Conservation (phyloP, 2,888 invertebrate genomes). For the Drosophila paucipuncta region DNA sequence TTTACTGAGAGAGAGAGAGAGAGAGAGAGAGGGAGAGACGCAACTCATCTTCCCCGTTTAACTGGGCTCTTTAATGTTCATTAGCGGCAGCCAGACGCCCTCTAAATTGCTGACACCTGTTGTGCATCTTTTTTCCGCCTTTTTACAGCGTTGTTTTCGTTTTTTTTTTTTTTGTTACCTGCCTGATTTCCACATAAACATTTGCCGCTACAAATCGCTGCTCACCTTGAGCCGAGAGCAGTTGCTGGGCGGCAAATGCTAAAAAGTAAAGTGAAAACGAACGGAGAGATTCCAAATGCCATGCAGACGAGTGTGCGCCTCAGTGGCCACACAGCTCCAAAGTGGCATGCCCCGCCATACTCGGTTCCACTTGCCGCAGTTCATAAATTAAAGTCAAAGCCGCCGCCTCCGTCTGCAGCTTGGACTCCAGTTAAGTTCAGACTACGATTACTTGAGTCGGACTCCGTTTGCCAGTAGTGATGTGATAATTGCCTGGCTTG, state of each 20-base stretch:
- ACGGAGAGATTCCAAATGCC: constrained; percentile 52
- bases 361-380: constrained; percentile 61
- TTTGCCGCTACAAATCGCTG: constrained; percentile 63
- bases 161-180: constrained; percentile 36
- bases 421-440: constrained; percentile 6
- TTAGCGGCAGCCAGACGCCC: constrained; percentile 14
- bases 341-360: constrained; percentile 8
- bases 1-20: constrained; percentile 53
- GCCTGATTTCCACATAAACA: constrained; percentile 43
- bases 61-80: constrained; percentile 22
- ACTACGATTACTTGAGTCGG: constrained; percentile 24
- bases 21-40: neutral
- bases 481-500: constrained; percentile 77
- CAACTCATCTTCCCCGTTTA: constrained; percentile 4
- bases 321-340: constrained; percentile 55
- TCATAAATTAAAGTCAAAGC: constrained; percentile 75
- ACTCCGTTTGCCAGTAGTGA: constrained; percentile 54
- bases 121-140: constrained; percentile 27
- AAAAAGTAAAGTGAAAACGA: constrained; percentile 49
- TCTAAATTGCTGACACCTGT: constrained; percentile 56
- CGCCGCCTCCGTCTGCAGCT: constrained; percentile 28
- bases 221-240: constrained; percentile 48
- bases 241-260: constrained; percentile 30
- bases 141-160: constrained; percentile 13
- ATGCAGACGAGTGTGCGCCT: constrained; percentile 51